Percentiles rank a stretch among this genome's conserved stretches.
Evolutionary conservation across 2,113 vertebrate genomes (phyloP).

Genomic region (Struthidea cinerea): DNA sequence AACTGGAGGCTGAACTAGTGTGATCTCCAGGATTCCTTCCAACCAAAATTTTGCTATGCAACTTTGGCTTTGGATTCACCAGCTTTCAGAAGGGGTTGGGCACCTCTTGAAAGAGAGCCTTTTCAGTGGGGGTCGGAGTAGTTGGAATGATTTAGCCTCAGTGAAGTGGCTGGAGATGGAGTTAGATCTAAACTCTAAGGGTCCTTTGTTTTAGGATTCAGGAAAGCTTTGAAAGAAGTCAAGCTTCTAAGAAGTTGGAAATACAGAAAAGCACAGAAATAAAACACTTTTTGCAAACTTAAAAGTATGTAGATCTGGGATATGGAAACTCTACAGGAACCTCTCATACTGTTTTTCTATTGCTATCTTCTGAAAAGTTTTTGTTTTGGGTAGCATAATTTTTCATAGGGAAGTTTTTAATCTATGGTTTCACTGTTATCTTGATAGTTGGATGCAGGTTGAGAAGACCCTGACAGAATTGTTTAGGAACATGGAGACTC

Average conservation of each 20-base stretch:
- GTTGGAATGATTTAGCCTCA: not conserved
- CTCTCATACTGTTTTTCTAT: not conserved
- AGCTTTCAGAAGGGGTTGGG: not conserved
- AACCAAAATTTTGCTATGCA: not conserved
- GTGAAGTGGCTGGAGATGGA: not conserved
- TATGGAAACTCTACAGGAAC: not conserved
- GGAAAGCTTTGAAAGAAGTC: not conserved
- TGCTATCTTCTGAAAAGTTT: not conserved
- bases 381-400: not conserved
- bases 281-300: not conserved
- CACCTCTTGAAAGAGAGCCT: not conserved
- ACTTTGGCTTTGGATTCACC: not conserved
- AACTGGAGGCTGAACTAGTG: not conserved
- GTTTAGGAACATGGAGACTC: not conserved
- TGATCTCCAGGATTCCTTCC: not conserved
- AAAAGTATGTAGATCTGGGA: not conserved
- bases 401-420: not conserved
- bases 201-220: not conserved
- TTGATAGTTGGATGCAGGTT: not conserved
- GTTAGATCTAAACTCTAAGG: not conserved
- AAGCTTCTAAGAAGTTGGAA: not conserved
- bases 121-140: fast-evolving
- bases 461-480: not conserved
- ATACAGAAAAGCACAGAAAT: not conserved
- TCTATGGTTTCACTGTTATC: not conserved